Evolutionary conservation across 2,888 invertebrate genomes (phyloP).

Genomic region (Ferdinandea cuprea): DNA sequence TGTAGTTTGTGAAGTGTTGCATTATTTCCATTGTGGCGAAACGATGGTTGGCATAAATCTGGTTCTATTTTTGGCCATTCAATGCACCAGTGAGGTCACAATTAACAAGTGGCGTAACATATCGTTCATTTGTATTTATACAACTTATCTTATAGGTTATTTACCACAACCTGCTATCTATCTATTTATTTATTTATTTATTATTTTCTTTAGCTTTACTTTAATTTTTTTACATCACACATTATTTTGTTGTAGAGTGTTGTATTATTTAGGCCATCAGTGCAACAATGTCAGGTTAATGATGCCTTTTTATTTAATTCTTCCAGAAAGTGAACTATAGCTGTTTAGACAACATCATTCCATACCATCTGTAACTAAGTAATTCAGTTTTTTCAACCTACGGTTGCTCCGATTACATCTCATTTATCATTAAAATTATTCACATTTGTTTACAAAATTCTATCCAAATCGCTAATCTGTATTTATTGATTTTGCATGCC

Average conservation of each 20-base stretch:
- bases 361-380: slow-evolving; percentile 47
- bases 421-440: slow-evolving; percentile 13
- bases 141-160: too few relatives aligned
- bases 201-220: not conserved
- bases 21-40: too few relatives aligned
- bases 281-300: slow-evolving; percentile 48
- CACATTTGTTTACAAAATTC: not conserved
- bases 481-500: slow-evolving; percentile 2
- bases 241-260: slow-evolving; percentile 1
- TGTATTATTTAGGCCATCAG: slow-evolving; percentile 17
- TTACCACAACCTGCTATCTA: too few relatives aligned
- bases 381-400: slow-evolving; percentile 44
- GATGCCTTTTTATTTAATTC: slow-evolving; percentile 50
- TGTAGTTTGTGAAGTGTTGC: too few relatives aligned
- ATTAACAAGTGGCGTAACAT: too few relatives aligned
- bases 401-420: slow-evolving; percentile 55
- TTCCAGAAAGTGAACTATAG: slow-evolving; percentile 62
- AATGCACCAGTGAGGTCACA: too few relatives aligned
- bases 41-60: too few relatives aligned
- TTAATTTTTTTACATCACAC: not conserved
- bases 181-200: too few relatives aligned
- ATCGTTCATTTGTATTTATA: too few relatives aligned
- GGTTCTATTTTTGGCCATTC: too few relatives aligned
- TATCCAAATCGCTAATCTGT: slow-evolving; percentile 11
- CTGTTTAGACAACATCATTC: slow-evolving; percentile 55